Conservation (phyloP, 2,888 invertebrate genomes). For the Aporophyla nigra region DNA sequence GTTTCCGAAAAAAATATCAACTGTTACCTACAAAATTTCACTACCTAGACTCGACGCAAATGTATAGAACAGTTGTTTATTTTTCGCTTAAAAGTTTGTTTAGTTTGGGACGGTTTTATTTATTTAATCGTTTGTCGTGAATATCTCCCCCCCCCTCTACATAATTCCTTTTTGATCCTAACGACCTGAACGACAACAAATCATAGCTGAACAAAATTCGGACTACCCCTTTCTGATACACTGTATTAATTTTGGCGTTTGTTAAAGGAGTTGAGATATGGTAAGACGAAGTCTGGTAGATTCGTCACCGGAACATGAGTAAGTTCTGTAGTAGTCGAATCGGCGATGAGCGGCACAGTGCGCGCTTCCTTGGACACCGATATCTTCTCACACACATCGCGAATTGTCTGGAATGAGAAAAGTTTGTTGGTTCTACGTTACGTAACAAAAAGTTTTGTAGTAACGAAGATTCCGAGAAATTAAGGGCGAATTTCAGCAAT, state of each 20-base stretch:
- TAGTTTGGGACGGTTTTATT: no score
- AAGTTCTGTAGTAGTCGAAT: conserved; percentile 94
- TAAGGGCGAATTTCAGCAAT: no score
- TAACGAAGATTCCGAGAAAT: no score
- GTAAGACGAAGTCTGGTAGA: neutral
- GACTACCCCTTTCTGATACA: neutral
- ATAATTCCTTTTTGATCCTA: no score
- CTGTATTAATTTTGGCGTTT: neutral
- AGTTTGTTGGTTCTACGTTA: neutral
- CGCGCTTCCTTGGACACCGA: conserved; percentile 93
- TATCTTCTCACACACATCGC: conserved; percentile 95
- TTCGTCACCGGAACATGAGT: conserved; percentile 88
- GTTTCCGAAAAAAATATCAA: neutral
- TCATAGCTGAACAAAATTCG: no score
- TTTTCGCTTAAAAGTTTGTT: neutral
- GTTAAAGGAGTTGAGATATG: neutral
- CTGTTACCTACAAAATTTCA: no score
- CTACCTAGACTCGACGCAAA: no score
- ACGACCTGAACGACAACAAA: no score
- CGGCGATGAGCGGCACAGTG: conserved; percentile 94
- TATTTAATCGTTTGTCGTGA: no score
- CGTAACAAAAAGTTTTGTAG: no score
- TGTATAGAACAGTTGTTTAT: neutral
- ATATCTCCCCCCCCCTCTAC: no score
- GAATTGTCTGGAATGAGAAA: conserved; percentile 81